phyloP scores from a whole-genome alignment of 2,888 invertebrate genomes.

The Synanthedon formicaeformis region DNA sequence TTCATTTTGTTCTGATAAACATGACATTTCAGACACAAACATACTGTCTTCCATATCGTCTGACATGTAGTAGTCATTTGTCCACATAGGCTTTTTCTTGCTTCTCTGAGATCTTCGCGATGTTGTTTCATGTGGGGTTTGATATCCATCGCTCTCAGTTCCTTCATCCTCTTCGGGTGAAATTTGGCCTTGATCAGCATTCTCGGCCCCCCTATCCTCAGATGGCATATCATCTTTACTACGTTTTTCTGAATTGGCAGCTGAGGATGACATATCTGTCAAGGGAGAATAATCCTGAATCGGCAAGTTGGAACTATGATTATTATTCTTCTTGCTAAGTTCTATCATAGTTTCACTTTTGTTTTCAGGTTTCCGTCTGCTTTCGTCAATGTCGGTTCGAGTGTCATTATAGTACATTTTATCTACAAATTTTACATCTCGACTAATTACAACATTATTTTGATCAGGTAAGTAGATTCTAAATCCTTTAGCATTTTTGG shows the following conservation, averaged over 20 bases:
- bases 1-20: not conserved
- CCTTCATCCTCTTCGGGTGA: not conserved
- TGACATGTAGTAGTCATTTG: not conserved
- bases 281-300: too few species aligned
- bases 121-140: too few species aligned
- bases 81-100: not conserved
- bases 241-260: not conserved
- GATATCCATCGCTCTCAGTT: not conserved
- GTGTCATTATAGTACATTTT: slow-evolving; percentile 1
- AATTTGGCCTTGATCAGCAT: not conserved
- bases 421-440: slow-evolving; percentile 1
- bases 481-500: not conserved
- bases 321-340: not conserved
- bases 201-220: not conserved
- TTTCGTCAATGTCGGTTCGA: not conserved
- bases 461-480: too few species aligned
- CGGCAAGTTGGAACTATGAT: not conserved
- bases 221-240: not conserved
- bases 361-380: too few species aligned
- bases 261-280: too few species aligned
- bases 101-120: not conserved
- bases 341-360: too few species aligned
- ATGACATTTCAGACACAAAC: not conserved
- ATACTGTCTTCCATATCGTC: not conserved
- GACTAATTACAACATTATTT: not conserved